Conservation (phyloP, 2,797 vertebrate species). For the Trichosurus vulpecula region DNA sequence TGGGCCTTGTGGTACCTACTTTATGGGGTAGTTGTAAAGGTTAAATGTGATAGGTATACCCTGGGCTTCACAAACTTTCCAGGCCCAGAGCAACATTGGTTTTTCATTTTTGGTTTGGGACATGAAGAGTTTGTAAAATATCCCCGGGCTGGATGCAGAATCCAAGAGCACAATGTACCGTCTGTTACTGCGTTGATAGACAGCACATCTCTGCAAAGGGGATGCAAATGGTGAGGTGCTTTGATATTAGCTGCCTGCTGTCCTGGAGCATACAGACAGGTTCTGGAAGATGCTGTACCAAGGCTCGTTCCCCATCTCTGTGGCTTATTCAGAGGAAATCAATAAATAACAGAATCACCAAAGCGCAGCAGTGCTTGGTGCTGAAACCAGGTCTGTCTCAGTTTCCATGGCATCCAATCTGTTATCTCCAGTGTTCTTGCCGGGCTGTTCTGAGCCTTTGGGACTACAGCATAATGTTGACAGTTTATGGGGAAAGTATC, state of each 20-base stretch:
- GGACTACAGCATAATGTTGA: constrained; percentile 75
- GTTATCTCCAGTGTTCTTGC: constrained; percentile 80
- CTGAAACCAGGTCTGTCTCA: constrained; percentile 83
- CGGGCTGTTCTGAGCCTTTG: constrained; percentile 78
- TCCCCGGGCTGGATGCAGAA: not conserved
- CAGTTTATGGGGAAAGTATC: constrained; percentile 79
- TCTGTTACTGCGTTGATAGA: not conserved
- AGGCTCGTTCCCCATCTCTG: constrained; percentile 80
- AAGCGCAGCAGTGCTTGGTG: constrained; percentile 75
- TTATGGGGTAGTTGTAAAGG: not conserved
- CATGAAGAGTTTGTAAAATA: constrained; percentile 7
- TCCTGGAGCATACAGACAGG: constrained; percentile 77
- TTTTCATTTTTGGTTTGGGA: not conserved
- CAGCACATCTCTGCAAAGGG: constrained; percentile 1
- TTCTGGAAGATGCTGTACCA: constrained; percentile 74
- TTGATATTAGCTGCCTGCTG: constrained; percentile 69
- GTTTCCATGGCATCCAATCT: constrained; percentile 86
- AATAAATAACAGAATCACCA: constrained; percentile 76
- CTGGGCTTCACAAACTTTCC: not conserved
- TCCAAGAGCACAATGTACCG: not conserved
- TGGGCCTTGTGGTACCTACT: not conserved
- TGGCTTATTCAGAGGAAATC: constrained; percentile 80
- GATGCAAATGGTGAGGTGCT: constrained; percentile 34
- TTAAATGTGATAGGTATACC: not conserved
- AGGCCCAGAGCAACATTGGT: not conserved